Conservation (phyloP, 2,888 invertebrate species). For the Epirrhoe tristata region DNA sequence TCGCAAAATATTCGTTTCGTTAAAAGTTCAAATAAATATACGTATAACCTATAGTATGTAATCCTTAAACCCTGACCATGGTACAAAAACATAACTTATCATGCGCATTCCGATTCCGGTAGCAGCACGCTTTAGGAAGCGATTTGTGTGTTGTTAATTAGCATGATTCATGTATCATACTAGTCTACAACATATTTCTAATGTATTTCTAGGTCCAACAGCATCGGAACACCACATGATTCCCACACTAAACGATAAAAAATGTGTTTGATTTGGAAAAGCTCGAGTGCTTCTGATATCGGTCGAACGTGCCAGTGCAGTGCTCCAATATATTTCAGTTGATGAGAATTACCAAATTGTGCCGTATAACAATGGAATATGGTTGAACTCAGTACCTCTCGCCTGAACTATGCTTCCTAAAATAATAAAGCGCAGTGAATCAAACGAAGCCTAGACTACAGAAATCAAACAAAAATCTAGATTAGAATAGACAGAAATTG, state of each 20-base stretch:
- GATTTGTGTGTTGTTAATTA: slow-evolving; percentile 55
- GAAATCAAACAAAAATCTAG: slow-evolving; percentile 45
- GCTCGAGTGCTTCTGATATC: slow-evolving; percentile 60
- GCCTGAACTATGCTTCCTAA: slow-evolving; percentile 77
- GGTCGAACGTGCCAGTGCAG: slow-evolving; percentile 77
- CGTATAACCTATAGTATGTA: neutral
- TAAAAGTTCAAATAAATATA: neutral
- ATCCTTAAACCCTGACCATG: neutral
- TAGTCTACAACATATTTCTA: slow-evolving; percentile 57
- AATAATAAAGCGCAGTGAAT: slow-evolving; percentile 70
- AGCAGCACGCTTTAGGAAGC: slow-evolving; percentile 23
- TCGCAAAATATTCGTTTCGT: neutral
- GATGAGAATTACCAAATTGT: slow-evolving; percentile 75
- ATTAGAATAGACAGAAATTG: slow-evolving; percentile 47
- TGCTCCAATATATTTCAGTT: slow-evolving; percentile 70
- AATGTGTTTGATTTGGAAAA: slow-evolving; percentile 80
- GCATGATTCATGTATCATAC: slow-evolving; percentile 54
- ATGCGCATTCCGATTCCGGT: slow-evolving; percentile 72
- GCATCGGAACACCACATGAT: slow-evolving; percentile 62
- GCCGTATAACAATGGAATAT: slow-evolving; percentile 82
- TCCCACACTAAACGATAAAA: slow-evolving; percentile 70
- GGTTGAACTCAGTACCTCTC: slow-evolving; percentile 68
- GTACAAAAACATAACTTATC: slow-evolving; percentile 6
- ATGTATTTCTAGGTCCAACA: slow-evolving; percentile 68
- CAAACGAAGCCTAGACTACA: slow-evolving; percentile 41